Conservation (phyloP, 2,888 invertebrate genomes). For the Caenorhabditis sinica region DNA sequence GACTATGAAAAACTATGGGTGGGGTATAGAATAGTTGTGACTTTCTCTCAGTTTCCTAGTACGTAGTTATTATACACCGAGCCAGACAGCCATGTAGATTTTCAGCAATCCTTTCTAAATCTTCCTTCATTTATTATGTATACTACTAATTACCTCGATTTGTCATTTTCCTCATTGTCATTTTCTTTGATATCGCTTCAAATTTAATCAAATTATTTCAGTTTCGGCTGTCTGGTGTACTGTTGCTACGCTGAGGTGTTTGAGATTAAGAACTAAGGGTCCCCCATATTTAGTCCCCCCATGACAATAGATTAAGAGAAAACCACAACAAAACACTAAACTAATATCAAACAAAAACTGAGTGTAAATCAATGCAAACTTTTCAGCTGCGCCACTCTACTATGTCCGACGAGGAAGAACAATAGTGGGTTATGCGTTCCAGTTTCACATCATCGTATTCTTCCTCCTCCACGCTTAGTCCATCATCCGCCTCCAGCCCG, state of each 20-base stretch:
- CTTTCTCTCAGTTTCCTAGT: neutral
- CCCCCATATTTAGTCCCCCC: slow-evolving; percentile 57
- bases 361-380: slow-evolving; percentile 64
- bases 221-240: slow-evolving; percentile 67
- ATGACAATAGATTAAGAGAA: slow-evolving; percentile 57
- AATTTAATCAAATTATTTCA: slow-evolving; percentile 41
- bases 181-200: neutral
- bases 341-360: slow-evolving; percentile 30
- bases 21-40: slow-evolving; percentile 4
- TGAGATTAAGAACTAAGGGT: slow-evolving; percentile 53
- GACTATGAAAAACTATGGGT: neutral
- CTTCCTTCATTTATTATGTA: neutral
- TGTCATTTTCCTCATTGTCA: neutral
- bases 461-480: slow-evolving; percentile 62
- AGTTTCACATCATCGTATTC: slow-evolving; percentile 70
- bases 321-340: neutral
- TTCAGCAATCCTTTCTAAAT: neutral
- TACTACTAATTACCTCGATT: neutral
- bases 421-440: slow-evolving; percentile 79
- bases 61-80: slow-evolving; percentile 43
- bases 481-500: slow-evolving; percentile 56
- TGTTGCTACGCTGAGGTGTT: slow-evolving; percentile 65
- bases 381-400: slow-evolving; percentile 69
- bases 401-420: slow-evolving; percentile 81
- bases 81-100: slow-evolving; percentile 54